Evolutionary conservation across 2,797 vertebrate species (phyloP).

Genomic region (Leucoraja ocellata): DNA sequence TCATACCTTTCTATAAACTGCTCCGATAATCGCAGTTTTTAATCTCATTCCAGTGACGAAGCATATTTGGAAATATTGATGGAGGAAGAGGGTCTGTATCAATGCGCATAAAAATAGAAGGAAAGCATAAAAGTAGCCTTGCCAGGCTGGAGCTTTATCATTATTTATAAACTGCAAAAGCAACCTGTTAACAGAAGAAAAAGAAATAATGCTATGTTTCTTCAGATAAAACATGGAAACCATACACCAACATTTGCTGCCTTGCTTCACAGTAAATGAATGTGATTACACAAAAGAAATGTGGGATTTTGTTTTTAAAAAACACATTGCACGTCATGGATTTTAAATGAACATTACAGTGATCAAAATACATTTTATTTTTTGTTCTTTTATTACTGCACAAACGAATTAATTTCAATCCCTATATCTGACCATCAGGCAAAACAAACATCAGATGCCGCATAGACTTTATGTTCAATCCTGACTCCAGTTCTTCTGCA

Average conservation of each 20-base stretch:
- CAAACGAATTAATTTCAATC: too few species aligned
- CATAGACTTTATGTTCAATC: neutral
- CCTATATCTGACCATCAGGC: neutral
- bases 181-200: slow-evolving; percentile 58
- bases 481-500: neutral
- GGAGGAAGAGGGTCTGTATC: slow-evolving; percentile 83
- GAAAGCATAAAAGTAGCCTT: slow-evolving; percentile 79
- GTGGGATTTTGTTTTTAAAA: neutral
- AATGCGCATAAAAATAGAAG: slow-evolving; percentile 78
- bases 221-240: neutral
- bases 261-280: neutral
- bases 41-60: slow-evolving; percentile 91
- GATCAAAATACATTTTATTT: neutral
- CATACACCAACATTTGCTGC: neutral
- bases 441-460: neutral
- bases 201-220: neutral
- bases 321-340: neutral
- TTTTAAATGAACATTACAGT: neutral
- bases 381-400: too few species aligned
- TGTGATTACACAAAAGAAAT: neutral
- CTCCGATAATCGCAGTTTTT: slow-evolving; percentile 81
- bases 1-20: slow-evolving; percentile 86
- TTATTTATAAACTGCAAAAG: slow-evolving; percentile 78
- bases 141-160: slow-evolving; percentile 73
- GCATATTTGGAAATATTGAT: slow-evolving; percentile 94